Base-by-base conservation (phyloP, 2,888 invertebrate genomes). In the Neria commutata region DNA sequence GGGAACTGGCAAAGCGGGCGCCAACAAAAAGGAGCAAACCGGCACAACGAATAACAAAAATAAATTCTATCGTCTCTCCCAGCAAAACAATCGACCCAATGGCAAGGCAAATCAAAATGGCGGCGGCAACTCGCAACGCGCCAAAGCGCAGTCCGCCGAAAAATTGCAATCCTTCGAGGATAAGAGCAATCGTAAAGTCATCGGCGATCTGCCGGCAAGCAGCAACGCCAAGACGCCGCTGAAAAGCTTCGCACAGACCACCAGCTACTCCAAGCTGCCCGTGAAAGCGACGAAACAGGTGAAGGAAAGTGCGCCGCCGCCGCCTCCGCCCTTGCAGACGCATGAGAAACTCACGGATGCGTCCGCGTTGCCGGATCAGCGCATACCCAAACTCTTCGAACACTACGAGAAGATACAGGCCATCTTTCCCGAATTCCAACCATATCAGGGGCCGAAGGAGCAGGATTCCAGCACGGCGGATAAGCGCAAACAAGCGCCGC, bases 351-450 rank as follows among this genome's bases (percentile, higher is more conserved):
- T 14, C n/a, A 47, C 56, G n/a, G 24, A 24, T 48, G 6, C 54
- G 37, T 61, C 24, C 57, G 14, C 26, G 21, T 63, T 63, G 47
- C 58, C 68, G 17, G 82, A 82, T 62, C 80, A 81, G 53, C 87
- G 88, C 77, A 88, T 90, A 80, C 89, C 89, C 19, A 87, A 86
- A 69, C 84, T 89, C 57, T 90, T 90, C 81, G 88, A 89, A 78
- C 87, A 88, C 71, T 90, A 90, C 78, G 87, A 88, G 67, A 90
- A 90, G 83, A 89, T 90, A 65, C 89, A 90, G 77, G 87, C 89
- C 71, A 89, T 91, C 67, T 91, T 90, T 79, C 92, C 91, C 2
- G 88, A 89, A 63, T 82, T 86, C 72, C 85, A 86, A 67, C 86
- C 86, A 3, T 83, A 83, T 63, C 77, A 77, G 33, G 75, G 74